Evolutionary conservation across 1,140 invertebrate species (phyloP).

Genomic region (Heliconius himera): DNA sequence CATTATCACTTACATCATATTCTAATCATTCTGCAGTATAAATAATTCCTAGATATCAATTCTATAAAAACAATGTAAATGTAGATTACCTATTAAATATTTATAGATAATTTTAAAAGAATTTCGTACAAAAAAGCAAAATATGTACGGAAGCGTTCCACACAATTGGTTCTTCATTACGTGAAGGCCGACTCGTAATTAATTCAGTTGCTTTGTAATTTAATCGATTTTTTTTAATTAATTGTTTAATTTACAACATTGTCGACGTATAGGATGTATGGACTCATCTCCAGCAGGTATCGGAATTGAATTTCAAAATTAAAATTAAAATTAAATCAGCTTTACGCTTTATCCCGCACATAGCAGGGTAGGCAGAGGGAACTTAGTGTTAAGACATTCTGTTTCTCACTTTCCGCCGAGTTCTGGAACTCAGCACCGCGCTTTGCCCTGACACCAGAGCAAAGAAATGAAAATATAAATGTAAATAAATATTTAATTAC

Average conservation of each 20-base stretch:
- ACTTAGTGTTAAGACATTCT: no score
- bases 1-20: background rate
- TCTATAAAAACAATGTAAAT: conserved; percentile 8
- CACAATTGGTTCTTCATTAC: conserved; percentile 18
- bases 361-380: no score
- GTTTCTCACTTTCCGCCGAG: no score
- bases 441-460: no score
- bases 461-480: no score
- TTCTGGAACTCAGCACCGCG: no score
- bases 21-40: background rate
- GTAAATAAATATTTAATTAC: no score
- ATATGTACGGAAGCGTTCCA: conserved; percentile 11
- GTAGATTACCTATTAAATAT: conserved; percentile 11
- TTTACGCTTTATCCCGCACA: no score
- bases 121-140: background rate
- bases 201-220: conserved; percentile 19
- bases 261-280: background rate
- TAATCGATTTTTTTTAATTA: background rate
- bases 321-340: no score
- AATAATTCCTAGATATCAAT: background rate
- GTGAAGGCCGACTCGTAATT: conserved; percentile 14
- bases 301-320: no score
- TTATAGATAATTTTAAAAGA: conserved; percentile 2
- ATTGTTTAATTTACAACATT: background rate
- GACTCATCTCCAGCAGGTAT: background rate